Conservation (phyloP, 2,113 vertebrate species). For the Catagonus wagneri region DNA sequence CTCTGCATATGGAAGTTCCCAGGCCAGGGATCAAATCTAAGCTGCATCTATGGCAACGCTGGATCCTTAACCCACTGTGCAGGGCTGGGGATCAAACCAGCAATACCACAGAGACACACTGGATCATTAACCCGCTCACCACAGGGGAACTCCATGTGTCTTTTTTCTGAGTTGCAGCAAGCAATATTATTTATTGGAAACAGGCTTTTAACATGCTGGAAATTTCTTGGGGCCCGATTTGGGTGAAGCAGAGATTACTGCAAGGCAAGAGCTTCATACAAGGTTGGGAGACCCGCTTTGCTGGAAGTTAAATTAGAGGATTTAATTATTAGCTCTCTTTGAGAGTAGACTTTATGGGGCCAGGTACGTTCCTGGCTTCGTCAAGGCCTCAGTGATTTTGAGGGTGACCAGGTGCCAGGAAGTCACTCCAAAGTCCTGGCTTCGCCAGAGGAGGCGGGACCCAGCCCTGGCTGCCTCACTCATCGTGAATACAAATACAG, state of each 20-base stretch:
- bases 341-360: not conserved
- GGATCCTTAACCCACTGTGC: too few relatives aligned
- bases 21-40: too few relatives aligned
- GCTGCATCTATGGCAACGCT: too few relatives aligned
- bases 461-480: rapidly evolving
- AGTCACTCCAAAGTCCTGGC: not conserved
- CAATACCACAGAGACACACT: too few relatives aligned
- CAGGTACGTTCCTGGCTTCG: not conserved
- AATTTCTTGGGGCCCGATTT: not conserved
- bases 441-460: not conserved
- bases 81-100: too few relatives aligned
- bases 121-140: too few relatives aligned
- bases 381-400: not conserved
- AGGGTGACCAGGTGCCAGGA: not conserved
- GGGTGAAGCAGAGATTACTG: not conserved
- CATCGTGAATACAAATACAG: not conserved
- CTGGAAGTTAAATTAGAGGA: too few relatives aligned
- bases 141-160: not conserved
- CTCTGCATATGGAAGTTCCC: too few relatives aligned
- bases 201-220: not conserved
- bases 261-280: not conserved
- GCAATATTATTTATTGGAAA: not conserved
- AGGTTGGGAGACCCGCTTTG: not conserved
- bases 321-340: not conserved
- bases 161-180: not conserved